Base-by-base conservation (phyloP, 2,113 vertebrate genomes). In the Leiothrix lutea region DNA sequence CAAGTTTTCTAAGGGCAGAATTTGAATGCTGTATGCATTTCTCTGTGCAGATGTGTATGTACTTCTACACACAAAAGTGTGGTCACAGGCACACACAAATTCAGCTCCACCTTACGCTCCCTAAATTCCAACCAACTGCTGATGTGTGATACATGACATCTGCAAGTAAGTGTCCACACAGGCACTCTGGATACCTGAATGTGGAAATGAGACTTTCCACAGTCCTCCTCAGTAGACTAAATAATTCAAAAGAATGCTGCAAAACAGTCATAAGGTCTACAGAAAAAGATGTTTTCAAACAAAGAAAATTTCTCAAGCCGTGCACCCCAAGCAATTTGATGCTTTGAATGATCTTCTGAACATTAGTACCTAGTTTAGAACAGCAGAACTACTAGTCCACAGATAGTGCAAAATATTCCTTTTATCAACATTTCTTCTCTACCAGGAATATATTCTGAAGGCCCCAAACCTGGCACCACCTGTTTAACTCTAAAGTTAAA, bases 81-180 rank as follows among this genome's bases (percentile, higher is more conserved):
- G 31, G 26, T 20, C 57, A 51, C 20, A 22, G 2, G 11, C n/a
- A 69, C 13, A 36, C 78, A 80, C 29, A 62, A 70, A 80, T 53
- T 62, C 54, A 80, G 29, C 54, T 81, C 47, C 51, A 62, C 25
- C 15, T 54, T n/a, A 65, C 26, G n/a, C 24, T 47, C 42, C 38
- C 48, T 24, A 42, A 93, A 84, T 45, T 33, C 8, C 38, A 80
- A 9, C 9, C 5, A 12, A 31, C 0, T 64, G 33, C 4, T 4
- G n/a, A 69, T 28, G 40, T 1, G 0, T 61, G 42, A 66, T 21
- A 78, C 14, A 26, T 4, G 8, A 79, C 45, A 22, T 31, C 28
- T 45, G 25, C 2, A 2, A 6, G 0, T 9, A 53, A 66, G 24
- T 11, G 8, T n/a, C 62, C 57, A 79, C 35, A 40, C 3, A 69